Conservation (phyloP, 2,797 vertebrate species). For the Artibeus jamaicensis region DNA sequence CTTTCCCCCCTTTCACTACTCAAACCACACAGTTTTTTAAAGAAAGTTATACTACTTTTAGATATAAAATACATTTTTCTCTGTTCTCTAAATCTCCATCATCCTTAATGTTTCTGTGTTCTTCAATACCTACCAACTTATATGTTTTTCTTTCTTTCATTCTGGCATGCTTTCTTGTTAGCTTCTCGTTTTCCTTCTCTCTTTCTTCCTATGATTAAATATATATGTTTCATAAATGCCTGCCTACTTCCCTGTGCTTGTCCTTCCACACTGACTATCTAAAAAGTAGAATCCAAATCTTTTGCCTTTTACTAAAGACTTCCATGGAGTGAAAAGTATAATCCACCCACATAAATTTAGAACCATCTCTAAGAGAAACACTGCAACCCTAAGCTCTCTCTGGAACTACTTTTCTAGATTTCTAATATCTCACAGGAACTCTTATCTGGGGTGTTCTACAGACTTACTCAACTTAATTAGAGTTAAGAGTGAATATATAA, state of each 20-base stretch:
- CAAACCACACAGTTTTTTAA: neutral
- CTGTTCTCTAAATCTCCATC: neutral
- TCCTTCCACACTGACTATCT: neutral
- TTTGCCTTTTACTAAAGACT: too few species aligned
- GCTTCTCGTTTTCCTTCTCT: neutral
- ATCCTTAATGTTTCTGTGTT: neutral
- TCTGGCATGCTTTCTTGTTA: neutral
- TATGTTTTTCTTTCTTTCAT: neutral
- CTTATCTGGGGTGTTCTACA: neutral
- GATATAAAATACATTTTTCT: neutral
- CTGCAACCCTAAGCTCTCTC: neutral
- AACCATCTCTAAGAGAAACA: neutral
- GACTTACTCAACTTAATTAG: neutral
- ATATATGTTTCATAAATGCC: neutral
- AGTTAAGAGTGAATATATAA: neutral
- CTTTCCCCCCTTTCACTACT: neutral
- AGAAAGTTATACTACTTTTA: neutral
- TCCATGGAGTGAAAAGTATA: neutral
- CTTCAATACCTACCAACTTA: neutral
- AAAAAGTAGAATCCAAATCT: neutral
- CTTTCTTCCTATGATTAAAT: neutral
- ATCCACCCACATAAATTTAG: neutral
- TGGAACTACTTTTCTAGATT: neutral
- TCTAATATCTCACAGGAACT: neutral
- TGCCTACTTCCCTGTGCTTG: neutral